Conservation (phyloP, 2,888 invertebrate species). For the Ellobium chinense region DNA sequence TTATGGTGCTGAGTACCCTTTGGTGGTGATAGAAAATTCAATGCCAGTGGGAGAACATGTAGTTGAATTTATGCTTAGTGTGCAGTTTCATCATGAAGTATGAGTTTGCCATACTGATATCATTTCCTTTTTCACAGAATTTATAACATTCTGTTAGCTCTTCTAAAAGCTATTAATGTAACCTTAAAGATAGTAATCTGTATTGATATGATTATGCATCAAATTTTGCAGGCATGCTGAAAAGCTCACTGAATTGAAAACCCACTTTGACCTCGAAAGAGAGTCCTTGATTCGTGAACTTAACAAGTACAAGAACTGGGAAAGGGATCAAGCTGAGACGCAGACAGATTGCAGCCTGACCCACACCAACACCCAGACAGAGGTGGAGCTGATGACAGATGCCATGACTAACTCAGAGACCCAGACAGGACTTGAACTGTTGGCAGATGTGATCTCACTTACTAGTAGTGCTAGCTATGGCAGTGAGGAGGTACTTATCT, state of each 20-base stretch:
- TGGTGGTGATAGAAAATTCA: too few relatives aligned
- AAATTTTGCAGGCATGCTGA: constrained; percentile 40
- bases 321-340: not conserved
- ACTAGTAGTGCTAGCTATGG: constrained; percentile 45
- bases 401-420: constrained; percentile 35
- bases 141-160: too few relatives aligned
- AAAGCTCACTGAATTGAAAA: constrained; percentile 44
- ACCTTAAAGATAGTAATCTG: too few relatives aligned
- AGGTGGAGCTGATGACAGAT: constrained; percentile 20
- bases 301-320: not conserved
- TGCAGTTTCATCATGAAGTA: too few relatives aligned
- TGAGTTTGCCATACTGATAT: too few relatives aligned
- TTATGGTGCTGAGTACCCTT: too few relatives aligned
- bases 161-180: too few relatives aligned
- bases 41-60: too few relatives aligned
- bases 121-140: too few relatives aligned
- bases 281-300: constrained; percentile 43
- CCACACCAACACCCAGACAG: constrained; percentile 28
- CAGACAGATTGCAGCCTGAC: not conserved
- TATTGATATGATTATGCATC: too few relatives aligned
- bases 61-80: too few relatives aligned
- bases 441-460: constrained; percentile 49
- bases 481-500: constrained; percentile 37
- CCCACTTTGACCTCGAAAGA: constrained; percentile 50
- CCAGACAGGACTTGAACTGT: constrained; percentile 44